phyloP scores from a whole-genome alignment of 2,888 invertebrate genomes.

The Harpagoxenus sublaevis region DNA sequence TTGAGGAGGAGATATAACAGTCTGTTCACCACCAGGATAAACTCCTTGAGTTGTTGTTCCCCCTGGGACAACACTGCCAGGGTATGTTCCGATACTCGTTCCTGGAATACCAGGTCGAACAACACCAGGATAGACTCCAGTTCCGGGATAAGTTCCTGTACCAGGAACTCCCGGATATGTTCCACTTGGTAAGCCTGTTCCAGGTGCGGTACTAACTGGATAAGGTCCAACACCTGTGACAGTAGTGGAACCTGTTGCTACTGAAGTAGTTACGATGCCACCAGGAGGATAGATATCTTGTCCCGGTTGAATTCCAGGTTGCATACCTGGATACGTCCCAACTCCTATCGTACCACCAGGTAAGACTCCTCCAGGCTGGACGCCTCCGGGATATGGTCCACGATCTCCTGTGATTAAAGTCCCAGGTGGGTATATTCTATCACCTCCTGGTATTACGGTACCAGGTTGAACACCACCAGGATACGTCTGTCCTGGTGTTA shows the following conservation, averaged over 20 bases:
- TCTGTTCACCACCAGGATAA: constrained; percentile 52
- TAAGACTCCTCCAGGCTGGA: constrained; percentile 57
- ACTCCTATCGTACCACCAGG: constrained; percentile 38
- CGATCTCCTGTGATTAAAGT: constrained; percentile 52
- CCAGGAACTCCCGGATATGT: constrained; percentile 53
- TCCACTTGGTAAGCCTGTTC: constrained; percentile 36
- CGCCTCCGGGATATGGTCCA: constrained; percentile 44
- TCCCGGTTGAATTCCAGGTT: constrained; percentile 57
- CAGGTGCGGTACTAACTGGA: constrained; percentile 61
- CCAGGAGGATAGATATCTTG: constrained; percentile 45
- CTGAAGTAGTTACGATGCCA: constrained; percentile 36
- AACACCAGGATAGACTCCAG: constrained; percentile 56
- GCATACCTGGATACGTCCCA: constrained; percentile 57
- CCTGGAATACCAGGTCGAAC: constrained; percentile 27
- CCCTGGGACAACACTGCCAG: constrained; percentile 53
- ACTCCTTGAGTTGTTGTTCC: constrained; percentile 37
- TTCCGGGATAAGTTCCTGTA: constrained; percentile 42
- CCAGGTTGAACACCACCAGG: constrained; percentile 51
- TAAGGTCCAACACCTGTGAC: constrained; percentile 54
- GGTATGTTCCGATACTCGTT: constrained; percentile 50
- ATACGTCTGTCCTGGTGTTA: constrained; percentile 24
- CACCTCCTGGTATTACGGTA: not conserved
- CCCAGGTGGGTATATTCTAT: constrained; percentile 57
- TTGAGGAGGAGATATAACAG: constrained; percentile 33
- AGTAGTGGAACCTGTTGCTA: constrained; percentile 42